Conservation (phyloP, 2,113 vertebrate species). For the Pelobates fuscus region DNA sequence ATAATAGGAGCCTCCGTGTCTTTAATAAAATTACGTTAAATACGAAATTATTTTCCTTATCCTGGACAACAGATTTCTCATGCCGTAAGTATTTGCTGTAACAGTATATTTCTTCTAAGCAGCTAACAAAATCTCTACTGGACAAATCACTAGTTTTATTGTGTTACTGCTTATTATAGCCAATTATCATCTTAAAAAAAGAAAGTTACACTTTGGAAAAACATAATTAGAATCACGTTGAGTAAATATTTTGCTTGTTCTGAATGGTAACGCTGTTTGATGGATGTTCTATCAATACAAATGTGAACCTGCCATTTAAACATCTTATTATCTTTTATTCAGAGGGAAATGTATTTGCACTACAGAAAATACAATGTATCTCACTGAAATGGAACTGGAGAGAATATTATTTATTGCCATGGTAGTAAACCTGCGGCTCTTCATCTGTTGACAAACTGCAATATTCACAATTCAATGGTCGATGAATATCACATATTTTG, state of each 20-base stretch:
- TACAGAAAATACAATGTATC: neutral
- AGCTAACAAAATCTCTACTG: constrained; percentile 46
- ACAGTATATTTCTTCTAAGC: constrained; percentile 26
- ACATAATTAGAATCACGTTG: constrained; percentile 38
- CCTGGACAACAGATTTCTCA: constrained; percentile 23
- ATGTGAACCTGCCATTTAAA: constrained; percentile 15
- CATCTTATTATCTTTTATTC: neutral
- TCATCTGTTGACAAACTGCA: too few relatives aligned
- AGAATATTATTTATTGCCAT: too few relatives aligned
- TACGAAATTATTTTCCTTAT: too few relatives aligned
- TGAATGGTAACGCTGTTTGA: neutral
- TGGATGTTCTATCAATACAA: constrained; percentile 6
- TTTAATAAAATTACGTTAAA: too few relatives aligned
- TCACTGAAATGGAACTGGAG: too few relatives aligned
- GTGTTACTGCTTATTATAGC: constrained; percentile 30
- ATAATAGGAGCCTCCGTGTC: too few relatives aligned
- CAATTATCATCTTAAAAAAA: constrained; percentile 43
- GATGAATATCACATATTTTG: too few relatives aligned
- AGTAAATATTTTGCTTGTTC: constrained; percentile 34
- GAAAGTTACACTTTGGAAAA: constrained; percentile 20
- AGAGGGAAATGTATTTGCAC: neutral
- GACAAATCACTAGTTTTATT: constrained; percentile 42
- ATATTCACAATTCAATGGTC: too few relatives aligned
- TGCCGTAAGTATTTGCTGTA: constrained; percentile 24
- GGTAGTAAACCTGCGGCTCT: too few relatives aligned